phyloP scores from a whole-genome alignment of 2,113 vertebrate genomes.

The Hoplias malabaricus region DNA sequence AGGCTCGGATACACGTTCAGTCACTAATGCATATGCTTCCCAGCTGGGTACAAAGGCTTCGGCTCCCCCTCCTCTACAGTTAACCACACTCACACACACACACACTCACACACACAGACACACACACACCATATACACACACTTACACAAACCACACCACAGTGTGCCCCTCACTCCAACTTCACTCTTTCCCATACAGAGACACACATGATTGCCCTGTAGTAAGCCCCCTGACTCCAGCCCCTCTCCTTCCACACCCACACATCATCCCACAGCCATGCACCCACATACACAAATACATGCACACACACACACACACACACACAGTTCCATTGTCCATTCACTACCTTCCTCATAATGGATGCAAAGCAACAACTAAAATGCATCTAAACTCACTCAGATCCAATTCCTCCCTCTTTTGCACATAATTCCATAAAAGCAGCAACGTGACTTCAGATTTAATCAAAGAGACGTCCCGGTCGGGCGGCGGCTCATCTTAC shows the following conservation, averaged over 20 bases:
- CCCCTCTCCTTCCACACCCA: not conserved
- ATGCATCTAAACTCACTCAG: not conserved
- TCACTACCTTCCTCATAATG: not conserved
- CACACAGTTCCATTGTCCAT: slow-evolving; percentile 1
- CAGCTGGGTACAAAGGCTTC: slow-evolving; percentile 65
- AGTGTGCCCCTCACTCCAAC: not conserved
- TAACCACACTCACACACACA: slow-evolving; percentile 47
- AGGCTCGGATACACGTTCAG: slow-evolving; percentile 64
- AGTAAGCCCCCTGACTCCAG: not conserved
- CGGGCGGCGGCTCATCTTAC: not conserved
- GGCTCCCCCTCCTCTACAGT: slow-evolving; percentile 21
- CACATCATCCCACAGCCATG: slow-evolving; percentile 4
- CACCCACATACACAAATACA: not conserved
- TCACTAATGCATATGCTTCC: slow-evolving; percentile 72
- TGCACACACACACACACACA: not conserved
- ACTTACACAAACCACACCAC: slow-evolving; percentile 1
- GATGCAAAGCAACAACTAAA: not conserved
- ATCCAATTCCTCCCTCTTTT: slow-evolving; percentile 6
- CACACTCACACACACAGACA: slow-evolving; percentile 23
- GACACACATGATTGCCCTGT: not conserved
- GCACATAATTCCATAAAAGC: not conserved
- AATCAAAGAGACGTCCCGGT: slow-evolving; percentile 12
- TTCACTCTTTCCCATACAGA: not conserved
- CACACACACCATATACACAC: slow-evolving; percentile 7
- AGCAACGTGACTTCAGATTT: slow-evolving; percentile 16